A percentile compares a stretch with the other conserved stretches of the same genome.
Evolutionary conservation across 2,888 invertebrate genomes (phyloP).

Genomic region (Andrena chrysosceles): DNA sequence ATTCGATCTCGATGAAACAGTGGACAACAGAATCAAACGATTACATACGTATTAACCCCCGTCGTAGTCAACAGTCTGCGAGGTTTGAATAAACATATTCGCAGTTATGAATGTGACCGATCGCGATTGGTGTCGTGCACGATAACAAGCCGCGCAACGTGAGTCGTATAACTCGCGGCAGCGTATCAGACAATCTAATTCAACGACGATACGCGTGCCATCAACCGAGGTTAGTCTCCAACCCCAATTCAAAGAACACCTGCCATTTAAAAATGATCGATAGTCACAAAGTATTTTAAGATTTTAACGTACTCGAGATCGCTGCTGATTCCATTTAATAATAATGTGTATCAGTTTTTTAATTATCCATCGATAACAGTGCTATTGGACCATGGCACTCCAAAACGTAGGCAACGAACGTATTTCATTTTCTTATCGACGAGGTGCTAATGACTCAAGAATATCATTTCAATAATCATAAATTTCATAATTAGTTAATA

Average conservation of each 20-base stretch:
- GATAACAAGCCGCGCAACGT: background rate
- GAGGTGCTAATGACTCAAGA: no score
- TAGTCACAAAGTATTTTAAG: background rate
- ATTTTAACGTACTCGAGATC: background rate
- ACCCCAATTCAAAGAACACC: background rate
- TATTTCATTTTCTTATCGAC: no score
- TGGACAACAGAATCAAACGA: slow-evolving; percentile 1
- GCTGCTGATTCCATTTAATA: background rate
- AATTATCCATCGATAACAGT: background rate
- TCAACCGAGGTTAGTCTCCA: slow-evolving; percentile 12
- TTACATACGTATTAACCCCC: background rate
- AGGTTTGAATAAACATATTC: slow-evolving; percentile 18
- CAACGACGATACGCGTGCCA: background rate
- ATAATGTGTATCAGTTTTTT: slow-evolving; percentile 6
- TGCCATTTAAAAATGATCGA: slow-evolving; percentile 2
- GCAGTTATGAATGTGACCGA: slow-evolving; percentile 13
- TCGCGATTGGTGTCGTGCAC: background rate
- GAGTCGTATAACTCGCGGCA: background rate
- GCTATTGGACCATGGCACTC: background rate
- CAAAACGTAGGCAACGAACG: no score
- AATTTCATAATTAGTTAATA: no score
- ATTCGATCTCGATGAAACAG: background rate
- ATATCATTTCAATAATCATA: no score
- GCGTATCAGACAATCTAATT: slow-evolving; percentile 15
- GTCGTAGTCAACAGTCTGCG: background rate